These are phyloP conservation scores for Harpagoxenus sublaevis DNA, from an alignment of 2,888 invertebrate genomes.

Conservation along the genomic window DNA sequence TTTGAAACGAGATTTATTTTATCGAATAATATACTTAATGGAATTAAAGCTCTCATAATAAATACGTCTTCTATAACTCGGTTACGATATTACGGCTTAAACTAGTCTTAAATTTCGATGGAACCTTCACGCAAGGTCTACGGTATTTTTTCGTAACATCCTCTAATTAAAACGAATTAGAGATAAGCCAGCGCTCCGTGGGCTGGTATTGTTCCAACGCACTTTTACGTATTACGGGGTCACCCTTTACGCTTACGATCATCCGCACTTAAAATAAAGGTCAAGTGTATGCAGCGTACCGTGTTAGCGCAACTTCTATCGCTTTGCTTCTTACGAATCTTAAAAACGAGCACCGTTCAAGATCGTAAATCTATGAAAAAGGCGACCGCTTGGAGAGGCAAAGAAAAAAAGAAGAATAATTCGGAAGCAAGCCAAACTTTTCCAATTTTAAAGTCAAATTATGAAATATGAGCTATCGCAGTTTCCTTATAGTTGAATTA, in stretches of 20 bases:
- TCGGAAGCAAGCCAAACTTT: constrained; percentile 8
- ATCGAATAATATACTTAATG: not conserved
- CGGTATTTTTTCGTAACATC: constrained; percentile 82
- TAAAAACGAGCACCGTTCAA: constrained; percentile 8
- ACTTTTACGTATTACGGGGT: constrained; percentile 74
- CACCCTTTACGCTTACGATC: constrained; percentile 73
- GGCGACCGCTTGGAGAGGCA: not conserved
- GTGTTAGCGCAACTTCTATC: constrained; percentile 60
- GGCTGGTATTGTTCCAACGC: constrained; percentile 79
- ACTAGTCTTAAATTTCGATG: constrained; percentile 72
- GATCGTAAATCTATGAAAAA: not conserved
- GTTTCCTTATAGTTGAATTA: not conserved
- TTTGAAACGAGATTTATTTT: not conserved
- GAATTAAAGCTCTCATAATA: constrained; percentile 5
- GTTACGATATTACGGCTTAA: constrained; percentile 3
- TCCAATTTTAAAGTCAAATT: constrained; percentile 6
- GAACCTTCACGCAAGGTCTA: constrained; percentile 69
- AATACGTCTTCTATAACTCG: not conserved
- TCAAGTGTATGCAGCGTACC: constrained; percentile 82
- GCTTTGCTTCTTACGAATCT: constrained; percentile 40
- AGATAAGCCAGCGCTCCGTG: constrained; percentile 78
- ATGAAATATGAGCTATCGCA: not conserved
- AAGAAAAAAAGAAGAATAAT: not conserved
- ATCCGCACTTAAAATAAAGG: constrained; percentile 80
- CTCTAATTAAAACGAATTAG: constrained; percentile 83